Conservation (phyloP, 2,797 vertebrate species). For the Sebastes glaucus region DNA sequence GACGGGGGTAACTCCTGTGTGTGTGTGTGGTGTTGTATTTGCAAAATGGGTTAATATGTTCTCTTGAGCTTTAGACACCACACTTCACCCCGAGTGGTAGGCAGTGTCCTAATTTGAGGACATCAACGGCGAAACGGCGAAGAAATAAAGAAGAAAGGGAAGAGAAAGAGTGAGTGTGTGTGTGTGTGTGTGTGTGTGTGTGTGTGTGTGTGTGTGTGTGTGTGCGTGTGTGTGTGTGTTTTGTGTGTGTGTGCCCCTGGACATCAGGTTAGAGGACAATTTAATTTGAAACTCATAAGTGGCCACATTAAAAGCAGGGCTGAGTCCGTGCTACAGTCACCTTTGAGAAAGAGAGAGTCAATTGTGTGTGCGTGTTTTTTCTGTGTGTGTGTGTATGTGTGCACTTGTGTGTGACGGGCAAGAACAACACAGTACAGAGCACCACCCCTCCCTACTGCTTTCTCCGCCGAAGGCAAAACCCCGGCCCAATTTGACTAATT, state of each 20-base stretch:
- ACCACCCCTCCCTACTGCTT: not conserved
- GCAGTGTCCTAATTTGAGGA: constrained; percentile 26
- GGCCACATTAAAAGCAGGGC: constrained; percentile 31
- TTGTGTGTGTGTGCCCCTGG: not conserved
- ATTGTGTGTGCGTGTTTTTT: not conserved
- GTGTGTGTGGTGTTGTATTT: not conserved
- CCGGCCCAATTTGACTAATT: constrained; percentile 69
- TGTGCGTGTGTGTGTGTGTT: not conserved
- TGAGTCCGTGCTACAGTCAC: constrained; percentile 16
- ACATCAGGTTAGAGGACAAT: constrained; percentile 34
- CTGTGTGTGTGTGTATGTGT: constrained; percentile 10
- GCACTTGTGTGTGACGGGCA: constrained; percentile 18
- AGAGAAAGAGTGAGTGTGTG: not conserved
- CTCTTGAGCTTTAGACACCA: constrained; percentile 3
- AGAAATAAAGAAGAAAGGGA: not conserved
- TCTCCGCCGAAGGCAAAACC: constrained; percentile 36
- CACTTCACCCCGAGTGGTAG: not conserved
- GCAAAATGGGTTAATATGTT: not conserved
- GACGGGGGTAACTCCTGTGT: not conserved
- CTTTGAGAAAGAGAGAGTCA: constrained; percentile 16
- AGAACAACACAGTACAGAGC: constrained; percentile 3
- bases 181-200: not conserved
- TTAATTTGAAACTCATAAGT: constrained; percentile 46
- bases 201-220: not conserved
- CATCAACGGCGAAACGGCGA: constrained; percentile 4